Conservation (phyloP, 2,113 vertebrate genomes). For the Poeciliopsis prolifica region DNA sequence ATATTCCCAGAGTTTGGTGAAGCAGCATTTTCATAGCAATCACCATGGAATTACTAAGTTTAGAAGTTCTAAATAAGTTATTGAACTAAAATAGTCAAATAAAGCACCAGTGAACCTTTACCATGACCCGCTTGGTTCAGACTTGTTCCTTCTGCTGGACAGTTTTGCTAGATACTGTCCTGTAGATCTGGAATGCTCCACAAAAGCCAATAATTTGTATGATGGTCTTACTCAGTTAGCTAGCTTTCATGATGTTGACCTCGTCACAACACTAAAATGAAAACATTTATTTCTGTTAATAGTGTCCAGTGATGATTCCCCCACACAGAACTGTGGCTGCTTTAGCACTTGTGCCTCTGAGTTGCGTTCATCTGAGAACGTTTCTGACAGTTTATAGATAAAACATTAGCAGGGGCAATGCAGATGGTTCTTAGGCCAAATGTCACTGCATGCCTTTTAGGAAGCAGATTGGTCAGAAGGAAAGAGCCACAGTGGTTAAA, state of each 20-base stretch:
- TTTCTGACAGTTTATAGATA: background rate
- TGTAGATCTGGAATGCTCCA: background rate
- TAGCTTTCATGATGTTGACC: too few species aligned
- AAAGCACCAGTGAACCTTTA: background rate
- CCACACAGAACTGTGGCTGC: background rate
- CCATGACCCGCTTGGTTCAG: background rate
- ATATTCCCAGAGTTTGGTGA: too few species aligned
- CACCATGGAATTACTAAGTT: too few species aligned
- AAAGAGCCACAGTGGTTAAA: conserved; percentile 14
- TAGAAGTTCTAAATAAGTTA: too few species aligned
- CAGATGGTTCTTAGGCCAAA: conserved; percentile 42
- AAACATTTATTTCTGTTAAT: background rate
- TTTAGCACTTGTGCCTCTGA: background rate
- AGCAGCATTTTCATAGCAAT: too few species aligned
- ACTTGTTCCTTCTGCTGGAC: background rate
- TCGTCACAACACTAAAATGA: background rate
- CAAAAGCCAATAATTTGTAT: background rate
- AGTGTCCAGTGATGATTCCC: background rate
- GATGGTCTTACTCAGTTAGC: background rate
- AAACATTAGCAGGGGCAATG: conserved; percentile 6
- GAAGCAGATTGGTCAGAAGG: conserved; percentile 13
- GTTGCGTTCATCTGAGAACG: too few species aligned
- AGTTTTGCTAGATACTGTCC: background rate
- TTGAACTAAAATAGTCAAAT: too few species aligned
- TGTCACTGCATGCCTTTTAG: conserved; percentile 25